Evolutionary conservation across 1,140 invertebrate species (phyloP).

Genomic region (Formica exsecta): DNA sequence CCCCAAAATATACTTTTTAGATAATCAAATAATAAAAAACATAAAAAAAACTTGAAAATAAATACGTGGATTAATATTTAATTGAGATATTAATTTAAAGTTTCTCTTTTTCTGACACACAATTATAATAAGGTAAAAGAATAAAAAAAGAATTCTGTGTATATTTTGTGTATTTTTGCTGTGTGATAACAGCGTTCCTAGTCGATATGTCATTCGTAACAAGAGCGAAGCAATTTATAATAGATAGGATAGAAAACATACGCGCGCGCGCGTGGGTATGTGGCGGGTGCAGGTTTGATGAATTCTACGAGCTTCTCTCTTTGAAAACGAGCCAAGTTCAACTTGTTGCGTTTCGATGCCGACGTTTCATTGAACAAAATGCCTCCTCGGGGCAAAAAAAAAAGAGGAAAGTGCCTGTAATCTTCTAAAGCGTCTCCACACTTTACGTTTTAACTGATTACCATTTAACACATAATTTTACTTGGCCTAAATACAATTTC

Average conservation of each 20-base stretch:
- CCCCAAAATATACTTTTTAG: background rate
- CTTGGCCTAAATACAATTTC: background rate
- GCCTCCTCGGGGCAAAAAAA: constrained; percentile 27
- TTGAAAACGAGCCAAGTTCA: constrained; percentile 79
- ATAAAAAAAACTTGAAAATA: background rate
- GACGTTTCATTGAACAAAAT: constrained; percentile 62
- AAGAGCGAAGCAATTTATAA: constrained; percentile 38
- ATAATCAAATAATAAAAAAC: background rate
- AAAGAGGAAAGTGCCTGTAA: background rate
- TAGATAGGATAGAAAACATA: constrained; percentile 45
- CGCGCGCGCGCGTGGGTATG: background rate
- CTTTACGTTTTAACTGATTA: background rate
- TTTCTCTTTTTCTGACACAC: background rate
- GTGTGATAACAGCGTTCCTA: background rate
- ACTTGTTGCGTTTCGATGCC: constrained; percentile 79
- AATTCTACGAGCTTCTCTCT: constrained; percentile 73
- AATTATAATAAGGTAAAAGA: background rate
- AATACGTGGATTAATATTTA: background rate
- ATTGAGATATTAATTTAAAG: background rate
- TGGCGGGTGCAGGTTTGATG: constrained; percentile 61
- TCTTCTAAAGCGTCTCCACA: constrained; percentile 2
- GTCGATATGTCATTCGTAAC: background rate
- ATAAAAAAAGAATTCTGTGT: background rate
- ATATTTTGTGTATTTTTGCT: background rate
- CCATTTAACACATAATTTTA: background rate